Evolutionary conservation across 2,888 invertebrate genomes (phyloP).

Genomic region (Eupithecia subumbrata): DNA sequence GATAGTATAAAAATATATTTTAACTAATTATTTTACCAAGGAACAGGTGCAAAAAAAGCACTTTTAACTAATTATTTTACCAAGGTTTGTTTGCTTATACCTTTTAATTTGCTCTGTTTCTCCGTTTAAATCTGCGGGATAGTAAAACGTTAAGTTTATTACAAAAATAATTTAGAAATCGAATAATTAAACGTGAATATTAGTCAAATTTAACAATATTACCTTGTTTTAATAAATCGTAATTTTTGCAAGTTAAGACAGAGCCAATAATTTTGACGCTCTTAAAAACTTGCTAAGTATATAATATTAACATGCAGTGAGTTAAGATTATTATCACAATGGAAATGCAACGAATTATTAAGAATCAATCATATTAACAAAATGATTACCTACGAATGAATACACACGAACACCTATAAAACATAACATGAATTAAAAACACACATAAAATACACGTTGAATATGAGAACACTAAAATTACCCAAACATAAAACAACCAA

Average conservation of each 20-base stretch:
- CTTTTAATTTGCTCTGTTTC: conserved; percentile 25
- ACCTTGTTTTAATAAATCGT: background rate
- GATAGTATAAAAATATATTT: background rate
- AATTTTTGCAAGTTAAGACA: background rate
- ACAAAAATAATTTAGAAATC: background rate
- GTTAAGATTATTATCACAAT: background rate
- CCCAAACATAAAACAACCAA: background rate
- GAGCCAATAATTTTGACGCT: background rate
- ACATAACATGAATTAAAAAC: conserved; percentile 40
- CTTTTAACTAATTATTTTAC: background rate
- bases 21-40: no score
- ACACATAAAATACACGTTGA: background rate
- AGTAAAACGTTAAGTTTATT: background rate
- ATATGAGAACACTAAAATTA: background rate
- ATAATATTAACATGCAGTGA: background rate
- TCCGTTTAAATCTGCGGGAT: conserved; percentile 23
- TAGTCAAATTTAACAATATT: background rate
- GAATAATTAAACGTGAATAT: background rate
- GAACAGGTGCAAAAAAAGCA: background rate
- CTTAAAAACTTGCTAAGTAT: background rate
- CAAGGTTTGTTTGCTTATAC: conserved; percentile 26
- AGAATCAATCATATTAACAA: conserved; percentile 12
- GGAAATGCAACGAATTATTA: background rate
- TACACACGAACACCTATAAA: conserved; percentile 75
- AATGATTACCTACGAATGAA: conserved; percentile 66